These are phyloP conservation scores for Tetropium fuscum DNA, from an alignment of 2,888 invertebrate species.

Conservation along the genomic window DNA sequence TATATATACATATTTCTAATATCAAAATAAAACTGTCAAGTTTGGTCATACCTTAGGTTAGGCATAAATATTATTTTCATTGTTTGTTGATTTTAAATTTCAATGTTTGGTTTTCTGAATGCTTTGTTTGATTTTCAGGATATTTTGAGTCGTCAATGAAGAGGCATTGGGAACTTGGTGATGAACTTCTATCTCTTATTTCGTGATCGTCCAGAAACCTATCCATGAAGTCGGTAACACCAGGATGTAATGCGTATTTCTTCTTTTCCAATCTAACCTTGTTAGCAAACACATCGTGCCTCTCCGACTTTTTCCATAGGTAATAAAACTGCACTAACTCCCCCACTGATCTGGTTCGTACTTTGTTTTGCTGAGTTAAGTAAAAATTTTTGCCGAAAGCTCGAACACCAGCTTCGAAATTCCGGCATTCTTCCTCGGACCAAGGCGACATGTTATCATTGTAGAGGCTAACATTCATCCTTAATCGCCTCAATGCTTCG, in stretches of 20 bases:
- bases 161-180: conserved; percentile 69
- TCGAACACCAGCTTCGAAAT: conserved; percentile 95
- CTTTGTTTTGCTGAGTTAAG: conserved; percentile 91
- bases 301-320: conserved; percentile 98
- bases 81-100: conserved; percentile 21
- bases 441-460: conserved; percentile 74
- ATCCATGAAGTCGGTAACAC: conserved; percentile 95
- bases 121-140: conserved; percentile 31
- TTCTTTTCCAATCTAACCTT: conserved; percentile 92
- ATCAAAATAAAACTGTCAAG: too few species aligned
- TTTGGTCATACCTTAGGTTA: too few species aligned
- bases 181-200: conserved; percentile 75
- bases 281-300: conserved; percentile 93
- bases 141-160: conserved; percentile 32
- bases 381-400: conserved; percentile 94
- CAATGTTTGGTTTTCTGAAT: conserved; percentile 27
- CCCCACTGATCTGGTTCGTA: conserved; percentile 93
- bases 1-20: too few species aligned
- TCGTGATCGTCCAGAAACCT: conserved; percentile 91
- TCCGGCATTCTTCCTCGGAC: conserved; percentile 97
- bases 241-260: conserved; percentile 92
- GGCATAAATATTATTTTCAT: neutral
- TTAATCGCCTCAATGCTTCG: conserved; percentile 85
- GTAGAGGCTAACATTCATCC: conserved; percentile 66
- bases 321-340: conserved; percentile 97